Conservation (phyloP, 1,140 invertebrate species). For the Panagrolaimus sp. region DNA sequence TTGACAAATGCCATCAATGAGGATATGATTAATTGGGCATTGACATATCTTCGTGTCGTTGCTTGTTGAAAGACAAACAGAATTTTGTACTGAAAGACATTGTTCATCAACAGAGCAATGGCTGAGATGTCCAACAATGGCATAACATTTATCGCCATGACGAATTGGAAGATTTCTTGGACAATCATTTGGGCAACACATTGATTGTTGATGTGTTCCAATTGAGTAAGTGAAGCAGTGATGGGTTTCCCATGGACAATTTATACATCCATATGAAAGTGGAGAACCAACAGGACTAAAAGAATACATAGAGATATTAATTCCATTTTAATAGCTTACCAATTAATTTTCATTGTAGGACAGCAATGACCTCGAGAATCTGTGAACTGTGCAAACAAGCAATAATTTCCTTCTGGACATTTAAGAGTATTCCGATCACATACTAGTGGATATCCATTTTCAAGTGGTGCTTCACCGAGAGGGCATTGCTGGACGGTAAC, state of each 20-base stretch:
- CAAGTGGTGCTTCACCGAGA: not conserved
- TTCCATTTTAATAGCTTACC: too few relatives aligned
- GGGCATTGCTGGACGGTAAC: not conserved
- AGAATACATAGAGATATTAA: too few relatives aligned
- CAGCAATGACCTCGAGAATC: constrained; percentile 4
- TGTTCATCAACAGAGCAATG: not conserved
- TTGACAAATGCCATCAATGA: not conserved
- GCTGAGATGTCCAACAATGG: not conserved
- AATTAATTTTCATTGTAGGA: not conserved
- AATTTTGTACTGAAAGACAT: not conserved
- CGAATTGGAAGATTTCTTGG: not conserved
- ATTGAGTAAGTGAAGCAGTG: constrained; percentile 2
- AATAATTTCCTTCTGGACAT: constrained; percentile 1
- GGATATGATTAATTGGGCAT: not conserved
- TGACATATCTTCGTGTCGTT: not conserved
- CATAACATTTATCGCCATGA: constrained; percentile 1
- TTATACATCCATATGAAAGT: not conserved
- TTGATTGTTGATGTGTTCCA: not conserved
- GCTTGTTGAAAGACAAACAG: not conserved
- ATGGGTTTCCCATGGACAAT: constrained; percentile 1
- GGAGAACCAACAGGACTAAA: not conserved
- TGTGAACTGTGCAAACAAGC: not conserved
- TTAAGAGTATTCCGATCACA: constrained; percentile 5
- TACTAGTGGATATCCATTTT: constrained; percentile 1
- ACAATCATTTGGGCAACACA: constrained; percentile 12